Base-by-base conservation (phyloP, 2,113 vertebrate genomes). In the Poeciliopsis retropinna region DNA sequence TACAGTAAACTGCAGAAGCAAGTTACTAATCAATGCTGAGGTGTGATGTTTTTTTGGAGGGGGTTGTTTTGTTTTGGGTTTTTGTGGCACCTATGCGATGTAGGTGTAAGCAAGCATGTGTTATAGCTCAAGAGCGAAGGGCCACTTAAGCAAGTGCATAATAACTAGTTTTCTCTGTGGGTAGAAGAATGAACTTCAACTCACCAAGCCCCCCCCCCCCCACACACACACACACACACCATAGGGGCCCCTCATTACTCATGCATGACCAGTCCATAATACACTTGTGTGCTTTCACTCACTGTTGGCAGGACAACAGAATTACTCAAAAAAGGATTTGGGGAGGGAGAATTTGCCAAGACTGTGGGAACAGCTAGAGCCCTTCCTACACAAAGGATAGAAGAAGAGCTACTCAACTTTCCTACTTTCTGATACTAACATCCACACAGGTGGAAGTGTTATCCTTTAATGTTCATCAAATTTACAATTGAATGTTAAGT, bases 241-340 rank as follows among this genome's bases (percentile, higher is more conserved):
- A 57, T n/a, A 75, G 85, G 87, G 92, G 87, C 83, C 89, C 77
- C 90, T 87, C 71, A 79, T 95, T 94, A 93, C 88, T 92, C 89
- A 92, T 92, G 93, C 94, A 93, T 93, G 94, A 90, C 87, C 76
- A 64, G 87, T 84, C 91, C 88, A 89, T 93, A 95, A 95, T 94
- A 90, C 90, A 91, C 86, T 89, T 90, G 87, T 91, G 77, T 73
- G 80, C 78, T 81, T 89, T 92, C 88, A 87, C 89, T 89, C 88
- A 84, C 90, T 64, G 94, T 95, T 91, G 94, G 93, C 92, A 86
- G 87, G 94, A 93, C 92, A 95, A 95, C 94, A 89, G 85, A 87
- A 89, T 87, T 88, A 87, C 73, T 25, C 89, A 89, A 85, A 81
- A 88, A 89, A 77, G 84, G 89, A 91, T 91, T 92, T 84, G 83